phyloP scores from a whole-genome alignment of 2,797 vertebrate genomes.

The Manis pentadactyla region DNA sequence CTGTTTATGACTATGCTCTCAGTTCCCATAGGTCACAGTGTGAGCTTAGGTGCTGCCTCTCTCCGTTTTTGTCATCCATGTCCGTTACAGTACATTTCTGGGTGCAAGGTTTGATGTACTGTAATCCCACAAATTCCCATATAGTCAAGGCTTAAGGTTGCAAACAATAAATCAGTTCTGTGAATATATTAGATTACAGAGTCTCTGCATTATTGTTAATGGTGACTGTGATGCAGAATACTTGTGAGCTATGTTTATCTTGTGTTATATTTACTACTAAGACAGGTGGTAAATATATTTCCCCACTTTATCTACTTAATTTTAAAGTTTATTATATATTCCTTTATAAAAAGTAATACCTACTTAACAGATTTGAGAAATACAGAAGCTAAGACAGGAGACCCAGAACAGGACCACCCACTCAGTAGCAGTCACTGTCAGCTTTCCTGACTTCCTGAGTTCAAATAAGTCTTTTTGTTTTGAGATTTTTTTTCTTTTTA shows the following conservation, averaged over 20 bases:
- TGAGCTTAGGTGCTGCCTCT: background rate
- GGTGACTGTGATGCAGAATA: background rate
- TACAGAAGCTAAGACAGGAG: background rate
- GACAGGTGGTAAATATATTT: background rate
- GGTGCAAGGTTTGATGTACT: background rate
- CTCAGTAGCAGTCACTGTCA: background rate
- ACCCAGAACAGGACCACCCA: background rate
- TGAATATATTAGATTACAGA: no score
- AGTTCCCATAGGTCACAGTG: background rate
- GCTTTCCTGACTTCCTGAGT: background rate
- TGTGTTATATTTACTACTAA: background rate
- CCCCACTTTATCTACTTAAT: background rate
- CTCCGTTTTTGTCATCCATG: fast-evolving
- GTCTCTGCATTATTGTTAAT: fast-evolving
- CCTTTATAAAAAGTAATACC: background rate
- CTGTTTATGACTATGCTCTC: background rate
- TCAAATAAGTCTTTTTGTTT: background rate
- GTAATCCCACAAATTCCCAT: fast-evolving
- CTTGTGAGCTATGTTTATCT: background rate
- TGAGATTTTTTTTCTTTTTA: background rate
- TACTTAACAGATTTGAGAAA: background rate
- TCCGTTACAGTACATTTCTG: background rate
- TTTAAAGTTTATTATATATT: background rate
- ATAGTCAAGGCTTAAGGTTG: background rate
- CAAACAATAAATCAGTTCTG: no score